Base-by-base conservation (phyloP, 2,888 invertebrate species). In the Cataglyphis albicans region DNA sequence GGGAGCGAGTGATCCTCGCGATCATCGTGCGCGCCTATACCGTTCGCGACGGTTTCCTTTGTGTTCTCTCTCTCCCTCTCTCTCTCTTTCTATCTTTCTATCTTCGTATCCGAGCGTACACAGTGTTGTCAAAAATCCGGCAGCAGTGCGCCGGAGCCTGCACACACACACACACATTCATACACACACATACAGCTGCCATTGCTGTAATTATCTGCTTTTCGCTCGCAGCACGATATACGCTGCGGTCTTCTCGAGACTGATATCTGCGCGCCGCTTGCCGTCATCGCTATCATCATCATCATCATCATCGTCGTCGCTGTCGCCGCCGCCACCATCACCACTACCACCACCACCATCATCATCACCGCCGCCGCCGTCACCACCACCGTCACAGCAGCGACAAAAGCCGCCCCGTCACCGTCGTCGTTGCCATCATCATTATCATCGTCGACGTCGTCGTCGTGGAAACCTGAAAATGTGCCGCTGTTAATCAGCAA, bases 71-170 rank as follows among this genome's bases (percentile, higher is more conserved):
- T 57, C 48, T 48, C 10, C 25, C 12, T 67, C 2, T 35, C 68
- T 48, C 73, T 25, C 29, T 41, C 38, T 81, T 44, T 25, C n/a
- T 35, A 35, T 21, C 21, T 75, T 81, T 64, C 52, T 35, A 35
- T 52, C 65, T 18, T 70, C 35, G 25, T 44, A 57, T 74, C 78
- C 59, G 18, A 25, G 72, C 68, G 18, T 25, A 70, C 59, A 72
- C 72, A 82, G 91, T 91, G 91, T 92, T 92, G 92, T 92, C 92
- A 92, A 92, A 92, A 92, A 91, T 92, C 88, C 92, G 90, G 90
- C 91, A 90, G 90, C 90, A 90, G 89, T 89, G 90, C 90, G 91
- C 91, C 59, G 78, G 70, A 78, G 78, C 70, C 70, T 48, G 87
- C 90, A 87, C 80, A 88, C 29, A 29, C 25, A 29, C 25, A 29